Evolutionary conservation across 2,113 vertebrate species (phyloP), one percentile per base, ranked within the genome.

Genomic region (Cyprinodon brontotheroides): DNA sequence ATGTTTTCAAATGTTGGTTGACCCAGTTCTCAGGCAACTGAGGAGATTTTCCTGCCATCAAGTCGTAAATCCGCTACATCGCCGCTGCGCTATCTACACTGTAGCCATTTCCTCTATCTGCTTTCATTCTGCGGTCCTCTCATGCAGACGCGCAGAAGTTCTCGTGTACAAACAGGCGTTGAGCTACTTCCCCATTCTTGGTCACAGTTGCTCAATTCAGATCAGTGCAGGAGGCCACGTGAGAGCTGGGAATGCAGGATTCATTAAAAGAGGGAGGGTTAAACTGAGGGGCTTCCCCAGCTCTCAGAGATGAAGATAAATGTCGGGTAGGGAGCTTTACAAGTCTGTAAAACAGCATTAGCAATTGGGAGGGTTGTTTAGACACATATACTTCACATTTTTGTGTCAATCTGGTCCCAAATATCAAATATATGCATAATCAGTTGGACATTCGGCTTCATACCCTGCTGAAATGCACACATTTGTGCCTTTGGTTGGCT

Each of bases 131-230:
- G 72, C 62, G 29, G 80, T 75, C 72, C 78, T 81, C 43, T 10
- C 11, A 6, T 40, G 73, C 78, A 81, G 65, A 74, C 80, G 74
- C 36, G 61, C 77, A 57, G 83, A 68, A 10, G 45, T 71, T 83
- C 89, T 89, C 81, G 3, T 87, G 87, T 89, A 88, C 88, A 81
- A 92, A 92, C 90, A 89, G 85, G 91, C 87, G 86, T 76, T 73
- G 62, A 77, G 75, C 85, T 87, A 91, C 90, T 93, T 93, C 92
- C 91, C 81, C 90, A 91, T 93, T 93, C 88, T 89, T 90, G 77
- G 50, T 77, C 85, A 86, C 88, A 89, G 89, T 93, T 92, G 89
- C 91, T 90, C 92, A 89, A 91, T 89, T 86, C 73, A 87, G 87
- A 68, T 7, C 60, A 45, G 73, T 63, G 86, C 85, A 86, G 75